Base-by-base conservation (phyloP, 23 tunicate species). In the Ciona savignyi region DNA sequence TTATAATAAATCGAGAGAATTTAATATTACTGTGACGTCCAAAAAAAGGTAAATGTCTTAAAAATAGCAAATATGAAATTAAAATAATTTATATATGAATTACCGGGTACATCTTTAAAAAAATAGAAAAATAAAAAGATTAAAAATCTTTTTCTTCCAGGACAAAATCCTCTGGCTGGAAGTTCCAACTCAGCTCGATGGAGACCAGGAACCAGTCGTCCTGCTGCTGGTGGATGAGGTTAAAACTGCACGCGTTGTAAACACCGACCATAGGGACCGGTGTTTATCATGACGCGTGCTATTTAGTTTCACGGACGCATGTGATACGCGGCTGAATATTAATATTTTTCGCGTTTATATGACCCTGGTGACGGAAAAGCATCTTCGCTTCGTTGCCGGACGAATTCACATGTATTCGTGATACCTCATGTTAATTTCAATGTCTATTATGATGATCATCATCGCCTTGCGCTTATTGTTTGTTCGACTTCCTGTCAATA, bases 201-300 rank as follows among this genome's bases (percentile, higher is more conserved):
- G 65, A 30, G 81, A 35, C 81, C 81, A 25, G 28, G 27, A 2
- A 30, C 63, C 4, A 30, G 65, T 29, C 65, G 70, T 15, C 33
- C 81, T 30, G 3, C 60, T 4, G 74, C 49, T 29, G 78, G 78
- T 9, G 81, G 81, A 35, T 77, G 81, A 77, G 81, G 81, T 77
- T 77, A 77, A 77, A 27, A 9, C 35, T 26, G 70, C 73, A 69
- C 60, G 56, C 56, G 9, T 42, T 15, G 15, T 42, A 15, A 15
- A 6, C 11, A 15, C 15, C 11, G 56, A 42, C 56, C 56, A 42
- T 6, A 9, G 9, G 56, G 9, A 42, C 56, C 9, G 11, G 9
- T 42, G 9, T 9, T 42, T 6, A 6, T 42, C 15, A 42, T 6
- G 56, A 6, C 11, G 15, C 56, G 9, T 42, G n/a, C n/a, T 42